Conservation (phyloP, 1,140 invertebrate species). For the Orius insidiosus region DNA sequence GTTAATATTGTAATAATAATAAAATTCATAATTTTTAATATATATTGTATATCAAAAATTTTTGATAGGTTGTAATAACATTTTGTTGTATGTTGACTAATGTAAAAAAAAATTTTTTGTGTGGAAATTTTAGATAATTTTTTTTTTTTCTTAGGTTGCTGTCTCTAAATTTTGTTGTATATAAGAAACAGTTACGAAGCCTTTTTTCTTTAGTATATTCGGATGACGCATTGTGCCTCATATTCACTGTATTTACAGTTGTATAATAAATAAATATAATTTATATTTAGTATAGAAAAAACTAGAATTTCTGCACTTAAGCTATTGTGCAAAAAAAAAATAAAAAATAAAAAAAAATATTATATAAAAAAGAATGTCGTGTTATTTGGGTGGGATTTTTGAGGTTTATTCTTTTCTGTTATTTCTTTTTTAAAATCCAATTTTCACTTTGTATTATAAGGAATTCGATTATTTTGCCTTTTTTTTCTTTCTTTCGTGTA, state of each 20-base stretch:
- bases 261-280: slow-evolving; percentile 1
- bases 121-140: slow-evolving; percentile 3
- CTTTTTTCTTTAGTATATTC: no score
- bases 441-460: neutral
- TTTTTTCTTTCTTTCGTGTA: slow-evolving; percentile 1
- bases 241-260: slow-evolving; percentile 6
- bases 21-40: no score
- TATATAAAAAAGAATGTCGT: neutral
- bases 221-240: neutral
- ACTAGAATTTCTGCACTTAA: neutral
- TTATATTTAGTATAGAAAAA: neutral
- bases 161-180: slow-evolving; percentile 2
- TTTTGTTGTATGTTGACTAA: slow-evolving; percentile 5
- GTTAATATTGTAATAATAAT: slow-evolving; percentile 4
- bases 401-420: no score
- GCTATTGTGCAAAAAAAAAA: neutral
- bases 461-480: neutral
- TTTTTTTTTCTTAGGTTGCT: slow-evolving; percentile 3
- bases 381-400: no score
- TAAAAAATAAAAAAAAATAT: neutral
- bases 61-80: slow-evolving; percentile 15
- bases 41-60: slow-evolving; percentile 15
- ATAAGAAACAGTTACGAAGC: slow-evolving; percentile 6
- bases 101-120: slow-evolving; percentile 7
- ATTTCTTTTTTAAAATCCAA: no score